phyloP scores from a whole-genome alignment of 2,888 invertebrate genomes.

The Pseudococcus viburni region DNA sequence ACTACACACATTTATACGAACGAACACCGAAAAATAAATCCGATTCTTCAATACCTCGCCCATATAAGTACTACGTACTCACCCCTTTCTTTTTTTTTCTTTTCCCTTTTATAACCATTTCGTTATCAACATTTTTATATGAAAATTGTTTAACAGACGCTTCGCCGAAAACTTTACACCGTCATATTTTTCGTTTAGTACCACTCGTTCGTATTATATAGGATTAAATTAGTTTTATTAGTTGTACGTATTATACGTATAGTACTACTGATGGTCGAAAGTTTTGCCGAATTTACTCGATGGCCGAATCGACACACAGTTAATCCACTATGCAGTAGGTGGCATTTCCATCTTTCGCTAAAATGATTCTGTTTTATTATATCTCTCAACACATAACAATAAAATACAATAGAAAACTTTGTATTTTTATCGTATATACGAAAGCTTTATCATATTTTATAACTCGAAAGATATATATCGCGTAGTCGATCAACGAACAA shows the following conservation, averaged over 20 bases:
- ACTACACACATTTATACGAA: too few species aligned
- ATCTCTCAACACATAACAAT: constrained; percentile 28
- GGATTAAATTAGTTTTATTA: constrained; percentile 37
- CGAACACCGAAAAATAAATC: neutral
- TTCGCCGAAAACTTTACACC: constrained; percentile 12
- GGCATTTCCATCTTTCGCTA: constrained; percentile 46
- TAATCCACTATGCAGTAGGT: constrained; percentile 49
- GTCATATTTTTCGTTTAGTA: constrained; percentile 29
- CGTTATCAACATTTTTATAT: constrained; percentile 32
- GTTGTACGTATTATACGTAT: constrained; percentile 8
- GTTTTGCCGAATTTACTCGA: constrained; percentile 33
- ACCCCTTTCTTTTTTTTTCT: neutral
- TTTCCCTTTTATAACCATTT: neutral
- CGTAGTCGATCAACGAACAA: constrained; percentile 15
- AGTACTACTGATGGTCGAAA: constrained; percentile 1
- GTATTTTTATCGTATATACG: constrained; percentile 49
- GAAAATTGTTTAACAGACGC: constrained; percentile 36
- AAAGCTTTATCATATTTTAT: constrained; percentile 44
- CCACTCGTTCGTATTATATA: neutral
- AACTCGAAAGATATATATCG: neutral
- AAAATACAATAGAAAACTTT: constrained; percentile 52
- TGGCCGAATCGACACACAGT: constrained; percentile 35
- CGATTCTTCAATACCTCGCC: constrained; percentile 28
- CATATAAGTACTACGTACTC: neutral
- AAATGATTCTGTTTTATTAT: constrained; percentile 53